phyloP scores from a whole-genome alignment of 2,113 vertebrate species.

The Hymenochirus boettgeri region DNA sequence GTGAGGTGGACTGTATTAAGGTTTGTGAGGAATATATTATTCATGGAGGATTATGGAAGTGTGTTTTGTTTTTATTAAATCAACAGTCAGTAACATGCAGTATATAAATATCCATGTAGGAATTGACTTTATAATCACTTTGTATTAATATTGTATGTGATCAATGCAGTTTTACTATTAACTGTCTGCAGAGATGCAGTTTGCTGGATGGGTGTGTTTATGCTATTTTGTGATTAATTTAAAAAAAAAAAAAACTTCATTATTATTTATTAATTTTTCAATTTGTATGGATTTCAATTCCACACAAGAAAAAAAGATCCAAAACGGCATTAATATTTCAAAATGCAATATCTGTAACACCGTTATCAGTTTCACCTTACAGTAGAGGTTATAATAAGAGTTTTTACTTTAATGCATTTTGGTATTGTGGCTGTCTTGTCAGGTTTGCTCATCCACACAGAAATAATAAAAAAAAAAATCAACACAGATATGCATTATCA shows the following conservation, averaged over 20 bases:
- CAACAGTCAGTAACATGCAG: too few species aligned
- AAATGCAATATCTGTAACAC: constrained; percentile 30
- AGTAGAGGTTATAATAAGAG: constrained; percentile 27
- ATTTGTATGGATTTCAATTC: constrained; percentile 25
- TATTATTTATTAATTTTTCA: constrained; percentile 36
- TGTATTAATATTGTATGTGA: too few species aligned
- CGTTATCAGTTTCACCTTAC: constrained; percentile 37
- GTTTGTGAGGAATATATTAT: too few species aligned
- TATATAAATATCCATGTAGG: too few species aligned
- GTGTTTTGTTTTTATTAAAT: too few species aligned
- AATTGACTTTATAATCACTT: too few species aligned
- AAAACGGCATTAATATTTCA: constrained; percentile 26
- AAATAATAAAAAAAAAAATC: constrained; percentile 11
- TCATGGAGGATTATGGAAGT: too few species aligned
- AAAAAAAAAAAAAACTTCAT: constrained; percentile 32
- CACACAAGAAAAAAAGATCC: background rate
- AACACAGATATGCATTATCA: constrained; percentile 26
- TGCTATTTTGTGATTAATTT: constrained; percentile 17
- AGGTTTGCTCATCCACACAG: constrained; percentile 27
- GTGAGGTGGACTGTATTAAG: too few species aligned
- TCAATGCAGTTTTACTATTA: background rate
- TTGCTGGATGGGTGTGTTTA: background rate
- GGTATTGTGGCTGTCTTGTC: constrained; percentile 29
- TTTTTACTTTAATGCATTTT: constrained; percentile 36
- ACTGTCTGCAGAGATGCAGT: background rate